Evolutionary conservation across 2,113 vertebrate genomes (phyloP).

Genomic region (Mormoops blainvillei): DNA sequence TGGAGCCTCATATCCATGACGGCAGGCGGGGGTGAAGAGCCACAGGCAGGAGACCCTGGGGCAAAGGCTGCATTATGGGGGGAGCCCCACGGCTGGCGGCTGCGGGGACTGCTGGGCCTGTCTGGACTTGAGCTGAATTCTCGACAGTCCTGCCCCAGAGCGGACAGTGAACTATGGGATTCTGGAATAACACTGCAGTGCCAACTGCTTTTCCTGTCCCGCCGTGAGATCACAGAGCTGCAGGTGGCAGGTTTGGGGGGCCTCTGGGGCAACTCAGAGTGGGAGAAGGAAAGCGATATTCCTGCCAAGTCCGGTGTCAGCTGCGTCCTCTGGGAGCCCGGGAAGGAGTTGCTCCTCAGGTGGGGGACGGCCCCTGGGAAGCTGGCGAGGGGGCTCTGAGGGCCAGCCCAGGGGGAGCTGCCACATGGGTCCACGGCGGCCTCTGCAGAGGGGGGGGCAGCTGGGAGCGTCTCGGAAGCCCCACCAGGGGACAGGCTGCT

Average conservation of each 20-base stretch:
- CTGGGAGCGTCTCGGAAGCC: background rate
- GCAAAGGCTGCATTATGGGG: background rate
- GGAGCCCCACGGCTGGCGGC: background rate
- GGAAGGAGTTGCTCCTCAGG: conserved; percentile 50
- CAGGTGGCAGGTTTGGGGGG: background rate
- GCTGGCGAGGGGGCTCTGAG: background rate
- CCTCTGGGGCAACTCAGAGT: conserved; percentile 60
- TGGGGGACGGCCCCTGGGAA: fast-evolving
- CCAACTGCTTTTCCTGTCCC: background rate
- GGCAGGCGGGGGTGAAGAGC: background rate
- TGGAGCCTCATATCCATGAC: background rate
- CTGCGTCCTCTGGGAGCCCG: conserved; percentile 7
- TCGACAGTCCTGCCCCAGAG: conserved; percentile 28
- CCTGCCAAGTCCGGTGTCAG: conserved; percentile 9
- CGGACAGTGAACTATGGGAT: background rate
- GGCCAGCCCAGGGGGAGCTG: background rate
- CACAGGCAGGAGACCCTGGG: background rate
- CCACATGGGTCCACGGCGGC: background rate
- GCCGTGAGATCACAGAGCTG: conserved; percentile 41
- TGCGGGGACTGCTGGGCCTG: background rate
- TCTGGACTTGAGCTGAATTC: background rate
- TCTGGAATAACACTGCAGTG: background rate
- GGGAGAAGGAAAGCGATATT: conserved; percentile 54
- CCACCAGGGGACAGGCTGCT: background rate
- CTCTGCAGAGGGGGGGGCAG: background rate